Evolutionary conservation across 2,888 invertebrate genomes (phyloP), one percentile per base, ranked within the genome.

Genomic region (Fabriciana adippe): DNA sequence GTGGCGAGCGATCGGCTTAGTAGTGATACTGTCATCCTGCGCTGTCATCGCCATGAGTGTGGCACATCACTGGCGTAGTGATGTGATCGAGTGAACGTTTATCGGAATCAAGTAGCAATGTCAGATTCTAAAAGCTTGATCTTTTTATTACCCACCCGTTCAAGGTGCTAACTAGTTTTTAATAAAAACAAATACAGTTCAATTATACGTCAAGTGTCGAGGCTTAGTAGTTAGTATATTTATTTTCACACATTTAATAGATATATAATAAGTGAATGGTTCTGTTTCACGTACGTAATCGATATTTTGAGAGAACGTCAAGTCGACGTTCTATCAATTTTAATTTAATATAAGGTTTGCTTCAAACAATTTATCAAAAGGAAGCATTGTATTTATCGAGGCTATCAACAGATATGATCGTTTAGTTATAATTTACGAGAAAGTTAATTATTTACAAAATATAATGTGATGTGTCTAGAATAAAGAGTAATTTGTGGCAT

Each of bases 1-100:
- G 82, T 77, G 84, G 79, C 80, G 80, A 81, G 80, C 80, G 87
- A 88, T 87, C 84, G 84, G 86, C 80, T 83, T 79, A 79, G 81
- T 79, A 79, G 81, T 81, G 88, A 87, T 88, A 86, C 83, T 88
- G 88, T 87, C 88, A 83, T 84, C 81, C 80, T 77, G 69, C 26
- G 67, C 71, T 74, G 76, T 73, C 76, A 73, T 71, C 74, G 68
- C 65, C 55, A 48, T 64, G 70, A 72, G 71, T 64, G 66, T 59
- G 67, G 69, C 64, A 55, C 73, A 65, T 71, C 72, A 70, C 72
- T 71, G 57, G 55, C 72, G 76, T 76, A 78, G 75, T 79, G 83
- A 73, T 77, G 81, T 73, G 75, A 76, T 75, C 75, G 74, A 78
- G 77, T 75, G 76, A 75, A 73, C 70, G 73, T 71, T 73, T 71